Base-by-base conservation (phyloP, 1,140 invertebrate species). In the Bombus breviceps region DNA sequence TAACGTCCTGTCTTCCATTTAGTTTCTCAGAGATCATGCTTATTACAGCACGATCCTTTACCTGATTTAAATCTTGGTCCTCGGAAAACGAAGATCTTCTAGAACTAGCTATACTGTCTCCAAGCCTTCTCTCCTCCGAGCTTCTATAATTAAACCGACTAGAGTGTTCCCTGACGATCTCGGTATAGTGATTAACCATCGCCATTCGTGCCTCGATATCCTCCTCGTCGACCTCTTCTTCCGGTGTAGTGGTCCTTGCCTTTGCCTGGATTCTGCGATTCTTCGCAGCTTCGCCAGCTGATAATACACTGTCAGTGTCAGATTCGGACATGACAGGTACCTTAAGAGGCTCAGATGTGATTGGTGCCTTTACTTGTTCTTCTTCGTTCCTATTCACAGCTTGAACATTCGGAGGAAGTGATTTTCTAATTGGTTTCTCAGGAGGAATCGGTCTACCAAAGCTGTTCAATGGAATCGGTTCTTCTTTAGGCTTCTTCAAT, bases 181-280 rank as follows among this genome's bases (percentile, higher is more conserved):
- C 97, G 34, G 97, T 97, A 87, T 98, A 98, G 92, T 98, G 97
- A 94, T 97, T 97, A 32, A 97, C 97, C 0, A 97, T 96, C 2
- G 97, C 94, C 91, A 93, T 92, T 71, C 92, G 91, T 25, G 93
- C 97, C 92, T 96, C 97, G 1, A 96, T 94, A 92, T 96, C 96
- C 87, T 97, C 97, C 87, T 95, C 92, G 69, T 91, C 95, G 91
- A 93, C 95, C 86, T 97, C 97, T 79, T 95, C 87, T 18, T 92
- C 95, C 90, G 93, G 95, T 72, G 94, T 95, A 91, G 92, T 95
- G 0, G 94, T 90, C 92, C 18, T 91, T 87, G 47, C 90, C 80
- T 91, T 92, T 32, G 93, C 89, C 80, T 94, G 90, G 69, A 93
- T 92, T 85, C 95, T 93, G 22, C 94, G 91, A 86, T 92, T 95